Base-by-base conservation (phyloP, 1,140 invertebrate species). In the Cydia pomonella region DNA sequence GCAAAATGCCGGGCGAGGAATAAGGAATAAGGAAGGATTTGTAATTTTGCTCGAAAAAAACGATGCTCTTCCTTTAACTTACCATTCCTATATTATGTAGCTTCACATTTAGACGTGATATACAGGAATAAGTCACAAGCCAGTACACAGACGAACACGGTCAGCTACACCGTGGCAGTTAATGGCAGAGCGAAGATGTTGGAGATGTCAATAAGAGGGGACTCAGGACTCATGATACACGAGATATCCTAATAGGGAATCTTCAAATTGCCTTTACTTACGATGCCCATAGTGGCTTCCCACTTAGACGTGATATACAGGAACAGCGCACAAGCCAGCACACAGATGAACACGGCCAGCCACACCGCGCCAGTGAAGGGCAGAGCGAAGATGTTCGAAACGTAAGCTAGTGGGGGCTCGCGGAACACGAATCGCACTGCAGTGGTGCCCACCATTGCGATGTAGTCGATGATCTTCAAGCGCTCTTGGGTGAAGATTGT, bases 161-260 rank as follows among this genome's bases (percentile, higher is more conserved):
- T 94, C n/a, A 94, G 44, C 95, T 95, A 96, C 0, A 96, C 95
- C 0, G 86, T 88, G 0, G 79, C 88, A 41, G 94, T 91, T 82
- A 96, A 96, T 0, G 95, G 95, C 13, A 96, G 78, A 1, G 92
- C 87, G 84, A 95, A 96, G 64, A 96, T 94, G 79, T 96, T 96
- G 18, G 92, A 93, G 7, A 95, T 90, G 21, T 94, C 94, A 0
- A 95, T 95, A 4, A 96, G 83, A 62, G 95, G 94, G 0, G 95
- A 95, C 83, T n/a, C n/a, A n/a, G n/a, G n/a, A n/a, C n/a, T n/a
- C n/a, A n/a, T n/a, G n/a, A n/a, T n/a, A n/a, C n/a, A n/a, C n/a
- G n/a, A n/a, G n/a, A n/a, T n/a, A n/a, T n/a, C n/a, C n/a, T n/a
- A n/a, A n/a, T n/a, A 33, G 29, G 6, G 29, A 33, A 12, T 44